Conservation (phyloP, 2,888 invertebrate genomes). For the Hypomecis punctinalis region DNA sequence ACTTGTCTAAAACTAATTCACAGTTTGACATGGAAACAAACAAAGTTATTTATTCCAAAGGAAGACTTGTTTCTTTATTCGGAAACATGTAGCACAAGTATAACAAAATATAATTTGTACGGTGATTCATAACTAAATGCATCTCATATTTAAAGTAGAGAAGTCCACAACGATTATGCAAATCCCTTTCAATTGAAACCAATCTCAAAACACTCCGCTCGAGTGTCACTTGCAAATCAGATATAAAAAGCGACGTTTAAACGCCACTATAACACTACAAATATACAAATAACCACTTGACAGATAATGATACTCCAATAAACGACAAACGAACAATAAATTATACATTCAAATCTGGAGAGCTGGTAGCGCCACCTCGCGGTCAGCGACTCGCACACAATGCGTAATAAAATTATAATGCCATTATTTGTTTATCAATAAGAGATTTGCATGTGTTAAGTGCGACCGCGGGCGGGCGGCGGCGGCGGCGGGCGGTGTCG, state of each 20-base stretch:
- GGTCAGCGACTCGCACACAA: conserved; percentile 72
- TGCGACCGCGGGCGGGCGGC: conserved; percentile 48
- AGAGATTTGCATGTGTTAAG: conserved; percentile 80
- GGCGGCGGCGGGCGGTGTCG: conserved; percentile 36
- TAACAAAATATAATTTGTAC: background rate
- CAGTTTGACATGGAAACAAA: too few relatives aligned
- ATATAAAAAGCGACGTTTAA: conserved; percentile 18
- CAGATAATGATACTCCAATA: conserved; percentile 41
- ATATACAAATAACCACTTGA: conserved; percentile 38
- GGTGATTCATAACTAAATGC: background rate
- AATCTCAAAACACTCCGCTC: conserved; percentile 13
- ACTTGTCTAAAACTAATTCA: too few relatives aligned
- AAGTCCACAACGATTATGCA: conserved; percentile 17
- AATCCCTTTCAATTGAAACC: conserved; percentile 16
- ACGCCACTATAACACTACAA: conserved; percentile 25
- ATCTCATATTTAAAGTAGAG: conserved; percentile 1
- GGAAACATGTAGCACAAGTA: background rate
- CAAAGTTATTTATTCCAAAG: too few relatives aligned
- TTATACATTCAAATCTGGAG: conserved; percentile 70
- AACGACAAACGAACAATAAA: conserved; percentile 54
- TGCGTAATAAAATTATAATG: conserved; percentile 78
- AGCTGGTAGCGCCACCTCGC: conserved; percentile 61
- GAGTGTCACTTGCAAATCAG: conserved; percentile 21
- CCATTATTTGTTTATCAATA: conserved; percentile 81
- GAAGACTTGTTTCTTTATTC: too few relatives aligned